Evolutionary conservation across 2,888 invertebrate genomes (phyloP).

Genomic region (Tortricodes alternella): DNA sequence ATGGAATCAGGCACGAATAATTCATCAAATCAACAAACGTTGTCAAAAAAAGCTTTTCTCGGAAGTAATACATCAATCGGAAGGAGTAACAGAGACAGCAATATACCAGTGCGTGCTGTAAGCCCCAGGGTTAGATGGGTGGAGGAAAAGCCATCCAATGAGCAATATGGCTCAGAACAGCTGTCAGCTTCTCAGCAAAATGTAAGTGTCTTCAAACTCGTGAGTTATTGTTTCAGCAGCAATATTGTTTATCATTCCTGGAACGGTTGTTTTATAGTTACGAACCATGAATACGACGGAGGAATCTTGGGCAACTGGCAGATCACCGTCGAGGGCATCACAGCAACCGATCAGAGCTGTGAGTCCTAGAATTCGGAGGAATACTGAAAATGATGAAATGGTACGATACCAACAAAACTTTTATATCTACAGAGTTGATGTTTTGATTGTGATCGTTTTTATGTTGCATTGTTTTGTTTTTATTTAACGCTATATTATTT

Average conservation of each 20-base stretch:
- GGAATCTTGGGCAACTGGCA: conserved; percentile 65
- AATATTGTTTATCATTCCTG: background rate
- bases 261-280: conserved; percentile 49
- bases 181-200: conserved; percentile 74
- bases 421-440: conserved; percentile 25
- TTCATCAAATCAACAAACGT: conserved; percentile 68
- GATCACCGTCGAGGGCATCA: conserved; percentile 71
- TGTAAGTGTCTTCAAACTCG: conserved; percentile 56
- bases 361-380: conserved; percentile 74
- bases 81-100: conserved; percentile 70
- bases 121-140: conserved; percentile 79
- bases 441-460: conserved; percentile 39
- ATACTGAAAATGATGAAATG: conserved; percentile 71
- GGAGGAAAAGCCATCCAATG: conserved; percentile 68
- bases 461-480: conserved; percentile 37
- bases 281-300: conserved; percentile 56
- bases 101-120: conserved; percentile 78
- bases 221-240: background rate
- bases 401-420: conserved; percentile 48
- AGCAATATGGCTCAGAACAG: conserved; percentile 69
- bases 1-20: conserved; percentile 78
- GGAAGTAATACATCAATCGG: conserved; percentile 79
- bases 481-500: conserved; percentile 44
- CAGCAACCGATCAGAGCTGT: conserved; percentile 79
- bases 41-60: conserved; percentile 78